Evolutionary conservation across 2,888 invertebrate genomes (phyloP), one percentile per base, ranked within the genome.

Genomic region (Drosophila lacicola): DNA sequence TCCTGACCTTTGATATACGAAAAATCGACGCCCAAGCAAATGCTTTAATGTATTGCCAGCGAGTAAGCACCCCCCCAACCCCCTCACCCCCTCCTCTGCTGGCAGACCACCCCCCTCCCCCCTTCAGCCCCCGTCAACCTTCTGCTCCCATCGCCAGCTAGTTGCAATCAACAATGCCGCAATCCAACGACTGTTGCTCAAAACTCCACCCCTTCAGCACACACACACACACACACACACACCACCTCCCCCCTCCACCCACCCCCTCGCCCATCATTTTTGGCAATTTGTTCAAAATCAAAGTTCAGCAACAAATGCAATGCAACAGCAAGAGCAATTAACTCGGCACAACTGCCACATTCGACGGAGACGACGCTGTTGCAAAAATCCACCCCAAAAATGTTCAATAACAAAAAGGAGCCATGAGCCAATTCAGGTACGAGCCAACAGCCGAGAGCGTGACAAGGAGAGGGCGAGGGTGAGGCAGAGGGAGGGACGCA

Each of bases 281-380:
- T 85, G 86, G 82, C 82, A 85, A 82, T 82, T 85, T 82, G 82
- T 82, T 85, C 80, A 83, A 83, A 83, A 86, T 83, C 83, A 83
- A 86, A 83, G 79, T 74, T 74, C 70, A 86, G 87, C 83, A 86
- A 83, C 83, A 83, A 83, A 83, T 83, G 83, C 83, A 83, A 83
- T 85, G 82, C 82, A 82, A 85, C 83, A 83, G 83, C 82, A 85
- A 85, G 87, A 83, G 87, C 87, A 83, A 81, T 83, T 83, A 83
- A 86, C 83, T 83, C 78, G 83, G 82, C 82, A 83, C 83, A 83
- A 83, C 82, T 83, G 82, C 82, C 82, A 83, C 82, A 82, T 80
- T 80, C 80, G 76, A 74, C 50, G 36, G 29, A 29, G 29, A 29
- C 17, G 61, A 71, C 67, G 80, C 75, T 78, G 79, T 81, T 82